Base-by-base conservation (phyloP, 2,888 invertebrate species). In the Meiosimyza platycephala region DNA sequence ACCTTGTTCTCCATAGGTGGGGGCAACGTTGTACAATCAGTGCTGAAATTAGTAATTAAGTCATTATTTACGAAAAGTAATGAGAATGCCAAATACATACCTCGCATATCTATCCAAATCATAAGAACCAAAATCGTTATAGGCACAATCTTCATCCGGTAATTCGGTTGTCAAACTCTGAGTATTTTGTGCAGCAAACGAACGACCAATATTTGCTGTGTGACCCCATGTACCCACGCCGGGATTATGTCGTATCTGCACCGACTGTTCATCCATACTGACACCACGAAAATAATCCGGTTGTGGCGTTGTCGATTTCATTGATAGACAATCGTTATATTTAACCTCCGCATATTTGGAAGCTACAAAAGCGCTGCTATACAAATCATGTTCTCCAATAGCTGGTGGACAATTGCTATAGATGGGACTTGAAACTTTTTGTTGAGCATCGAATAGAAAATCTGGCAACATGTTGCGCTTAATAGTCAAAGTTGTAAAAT, bases 1-100 rank as follows among this genome's bases (percentile, higher is more conserved):
- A 84, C 84, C 73, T 87, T 87, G 78, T 74, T 85, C 77, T 87
- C 87, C 87, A 87, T 87, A 15, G 87, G 87, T 55, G 87, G 87
- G 5, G 87, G 87, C 77, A 86, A 72, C 11, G 83, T 82, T 6
- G 83, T 85, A 76, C 86, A 86, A 70, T 86, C 86, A 22, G 84
- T 83, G 70, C 85, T 82, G 63, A 16, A 62, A 72, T n/a, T n/a
- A 28, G 13, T 51, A 28, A 55, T 33, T 7, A n/a, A 22, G 12
- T 52, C 15, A 69, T 62, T 18, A 15, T 54, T 51, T n/a, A n/a
- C n/a, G 7, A 59, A 70, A 59, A 28, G 40, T 11, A 18, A 12
- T 11, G 18, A 28, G 18, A 28, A 28, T 28, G 0, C 3, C 11
- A 72, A 78, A 77, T 71, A 87, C 87, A 77, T 71, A 87, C 87